These are phyloP conservation scores for Actinia equina DNA, from an alignment of 64 coral and sea anemone genomes.

Conservation along the genomic window DNA sequence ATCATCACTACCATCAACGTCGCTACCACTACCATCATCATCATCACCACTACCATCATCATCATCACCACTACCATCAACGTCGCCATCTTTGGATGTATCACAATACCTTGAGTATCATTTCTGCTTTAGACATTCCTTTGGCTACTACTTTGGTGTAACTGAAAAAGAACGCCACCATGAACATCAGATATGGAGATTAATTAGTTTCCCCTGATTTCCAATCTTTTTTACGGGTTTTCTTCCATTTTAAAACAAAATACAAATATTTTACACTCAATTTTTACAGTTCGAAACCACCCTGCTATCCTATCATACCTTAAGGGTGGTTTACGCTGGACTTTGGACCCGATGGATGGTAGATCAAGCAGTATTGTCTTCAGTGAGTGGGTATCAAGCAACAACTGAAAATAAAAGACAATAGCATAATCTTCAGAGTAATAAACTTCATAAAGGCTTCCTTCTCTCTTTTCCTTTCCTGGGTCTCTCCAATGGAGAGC, in stretches of 20 bases:
- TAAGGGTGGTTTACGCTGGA: conserved; percentile 81
- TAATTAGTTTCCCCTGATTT: background rate
- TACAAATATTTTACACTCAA: too few relatives aligned
- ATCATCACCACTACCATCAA: background rate
- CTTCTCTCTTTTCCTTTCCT: too few relatives aligned
- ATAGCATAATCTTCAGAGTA: background rate
- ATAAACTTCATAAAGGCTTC: too few relatives aligned
- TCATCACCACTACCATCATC: too few relatives aligned
- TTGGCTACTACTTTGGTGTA: conserved; percentile 98
- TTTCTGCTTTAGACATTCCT: conserved; percentile 98
- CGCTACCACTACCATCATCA: too few relatives aligned
- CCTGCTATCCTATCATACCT: conserved; percentile 62
- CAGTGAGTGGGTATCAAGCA: conserved; percentile 92
- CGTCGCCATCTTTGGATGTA: background rate
- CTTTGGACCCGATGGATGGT: conserved; percentile 85
- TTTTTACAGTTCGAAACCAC: too few relatives aligned
- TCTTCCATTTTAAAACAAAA: background rate
- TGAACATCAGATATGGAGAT: background rate
- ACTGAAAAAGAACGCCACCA: conserved; percentile 41
- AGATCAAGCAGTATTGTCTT: conserved; percentile 92
- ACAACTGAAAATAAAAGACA: conserved; percentile 63
- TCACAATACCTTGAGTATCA: conserved; percentile 88
- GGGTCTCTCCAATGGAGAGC: too few relatives aligned
- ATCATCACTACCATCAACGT: too few relatives aligned
- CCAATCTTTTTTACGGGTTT: too few relatives aligned